These are phyloP conservation scores for Hylaeus volcanicus DNA, from an alignment of 1,140 invertebrate genomes.

Conservation along the genomic window DNA sequence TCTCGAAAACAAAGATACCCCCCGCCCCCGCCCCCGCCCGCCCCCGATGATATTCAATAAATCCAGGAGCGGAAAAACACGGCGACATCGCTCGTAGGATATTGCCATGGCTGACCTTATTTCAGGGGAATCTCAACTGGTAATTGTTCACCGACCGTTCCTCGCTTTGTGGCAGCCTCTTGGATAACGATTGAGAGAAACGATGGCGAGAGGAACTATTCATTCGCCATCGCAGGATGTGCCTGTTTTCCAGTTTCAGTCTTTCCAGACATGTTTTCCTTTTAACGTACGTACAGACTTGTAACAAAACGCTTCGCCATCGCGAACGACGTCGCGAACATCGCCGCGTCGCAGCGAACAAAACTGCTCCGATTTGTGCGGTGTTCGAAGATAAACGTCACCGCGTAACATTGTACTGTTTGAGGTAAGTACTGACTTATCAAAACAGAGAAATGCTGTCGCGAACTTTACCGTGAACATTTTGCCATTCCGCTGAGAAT, in stretches of 20 bases:
- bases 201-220: slow-evolving; percentile 32
- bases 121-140: slow-evolving; percentile 52
- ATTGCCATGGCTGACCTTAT: slow-evolving; percentile 53
- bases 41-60: slow-evolving; percentile 40
- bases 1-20: slow-evolving; percentile 24
- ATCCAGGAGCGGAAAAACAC: slow-evolving; percentile 34
- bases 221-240: slow-evolving; percentile 35
- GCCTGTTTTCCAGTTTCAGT: slow-evolving; percentile 55
- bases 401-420: no score
- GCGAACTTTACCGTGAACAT: no score
- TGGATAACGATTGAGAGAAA: slow-evolving; percentile 36
- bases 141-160: slow-evolving; percentile 53
- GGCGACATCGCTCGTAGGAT: slow-evolving; percentile 38
- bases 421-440: no score
- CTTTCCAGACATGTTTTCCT: slow-evolving; percentile 33
- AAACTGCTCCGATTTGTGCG: no score
- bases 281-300: neutral
- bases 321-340: no score
- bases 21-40: neutral
- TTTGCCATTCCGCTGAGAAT: no score
- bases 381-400: no score
- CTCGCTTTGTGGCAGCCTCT: slow-evolving; percentile 15
- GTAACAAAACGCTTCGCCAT: no score
- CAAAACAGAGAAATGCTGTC: no score
- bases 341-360: no score